Base-by-base conservation (phyloP, 2,797 vertebrate species). In the Enteromius mattozi region DNA sequence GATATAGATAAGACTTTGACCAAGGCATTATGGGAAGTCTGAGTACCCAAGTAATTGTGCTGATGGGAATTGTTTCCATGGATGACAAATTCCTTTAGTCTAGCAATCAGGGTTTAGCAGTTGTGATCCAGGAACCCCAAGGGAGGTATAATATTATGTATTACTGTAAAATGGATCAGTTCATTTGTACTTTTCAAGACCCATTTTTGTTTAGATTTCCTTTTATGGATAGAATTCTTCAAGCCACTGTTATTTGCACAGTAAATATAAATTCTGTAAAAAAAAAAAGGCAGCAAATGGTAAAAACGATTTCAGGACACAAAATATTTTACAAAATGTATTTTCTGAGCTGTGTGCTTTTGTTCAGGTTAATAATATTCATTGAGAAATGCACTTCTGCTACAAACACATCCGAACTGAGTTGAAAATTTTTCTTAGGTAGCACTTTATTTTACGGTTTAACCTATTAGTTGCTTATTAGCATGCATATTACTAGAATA, bases 1-100 rank as follows among this genome's bases (percentile, higher is more conserved):
- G 61, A 77, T 84, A 79, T 30, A 84, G 76, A 65, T 84, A 72
- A 84, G 30, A 72, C 30, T 56, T 45, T 49, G 54, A 79, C 40
- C 5, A 45, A 40, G 42, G 68, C 30, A 79, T 69, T 56, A 47
- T 35, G 63, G 63, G 37, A 69, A 84, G 72, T 66, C 24, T 0
- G 21, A 77, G 35, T 56, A 51, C 33, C 40, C 21, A 30, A 76
- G 65, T 42, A 47, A 78, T 69, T 78, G 49, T 47, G 51, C 47
- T 47, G 24, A 63, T 71, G 66, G 66, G 66, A 84, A 71, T 40
- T 51, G 42, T 71, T 65, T 54, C 54, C 83, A 78, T 24, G 17
- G 42, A 84, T 56, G 37, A 84, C 68, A 45, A 70, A 78, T 71
- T 66, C 49, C 66, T 81, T 54, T 3, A 63, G 56, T 61, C n/a